Percentiles rank a stretch among this genome's conserved stretches.
Conservation (phyloP, 1,140 invertebrate species). For the Neotoxoptera formosana region DNA sequence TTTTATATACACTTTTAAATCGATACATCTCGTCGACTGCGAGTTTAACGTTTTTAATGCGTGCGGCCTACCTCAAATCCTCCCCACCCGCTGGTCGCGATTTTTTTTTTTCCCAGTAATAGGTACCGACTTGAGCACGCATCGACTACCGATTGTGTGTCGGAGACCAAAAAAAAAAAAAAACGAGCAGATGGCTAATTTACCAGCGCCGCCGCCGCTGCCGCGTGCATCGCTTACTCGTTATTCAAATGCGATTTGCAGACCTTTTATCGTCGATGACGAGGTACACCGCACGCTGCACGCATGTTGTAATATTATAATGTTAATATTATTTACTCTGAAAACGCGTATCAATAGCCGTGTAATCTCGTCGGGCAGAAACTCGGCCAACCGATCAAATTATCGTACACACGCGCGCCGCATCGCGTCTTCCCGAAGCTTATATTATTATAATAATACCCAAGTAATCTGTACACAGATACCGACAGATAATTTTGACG, state of each 20-base stretch:
- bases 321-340: not conserved
- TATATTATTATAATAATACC: not conserved
- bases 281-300: not conserved
- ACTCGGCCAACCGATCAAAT: not conserved
- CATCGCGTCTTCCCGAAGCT: too few relatives aligned
- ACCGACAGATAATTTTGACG: too few relatives aligned
- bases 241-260: conserved; percentile 47
- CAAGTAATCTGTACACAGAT: not conserved
- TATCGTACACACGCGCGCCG: not conserved
- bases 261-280: conserved; percentile 3
- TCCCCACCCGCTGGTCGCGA: not conserved
- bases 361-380: not conserved
- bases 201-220: not conserved
- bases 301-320: too few relatives aligned
- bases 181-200: conserved; percentile 49
- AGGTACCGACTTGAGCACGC: not conserved
- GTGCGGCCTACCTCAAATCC: conserved; percentile 39
- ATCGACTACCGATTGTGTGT: not conserved
- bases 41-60: conserved; percentile 38
- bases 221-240: not conserved
- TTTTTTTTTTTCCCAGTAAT: conserved; percentile 10
- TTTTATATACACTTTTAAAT: not conserved
- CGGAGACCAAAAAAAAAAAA: not conserved
- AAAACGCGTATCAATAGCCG: not conserved
- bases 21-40: conserved; percentile 38